These are phyloP conservation scores for Drosophila mettleri DNA, from an alignment of 2,888 invertebrate species.

Conservation along the genomic window DNA sequence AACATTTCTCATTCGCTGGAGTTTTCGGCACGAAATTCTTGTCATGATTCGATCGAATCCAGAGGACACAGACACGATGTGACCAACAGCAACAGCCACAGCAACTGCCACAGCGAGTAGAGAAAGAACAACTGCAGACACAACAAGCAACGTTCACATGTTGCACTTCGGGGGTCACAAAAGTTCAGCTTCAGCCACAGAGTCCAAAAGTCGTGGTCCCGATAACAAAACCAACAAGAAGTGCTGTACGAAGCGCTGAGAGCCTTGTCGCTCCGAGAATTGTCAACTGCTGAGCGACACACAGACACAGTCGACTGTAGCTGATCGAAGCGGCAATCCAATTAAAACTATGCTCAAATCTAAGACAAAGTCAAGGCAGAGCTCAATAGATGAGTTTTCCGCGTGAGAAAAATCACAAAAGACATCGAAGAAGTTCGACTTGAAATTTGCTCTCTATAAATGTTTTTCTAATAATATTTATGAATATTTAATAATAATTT, in stretches of 20 bases:
- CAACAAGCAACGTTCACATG: slow-evolving; percentile 68
- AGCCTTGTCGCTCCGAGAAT: slow-evolving; percentile 23
- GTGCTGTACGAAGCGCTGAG: slow-evolving; percentile 23
- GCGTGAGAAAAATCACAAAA: neutral
- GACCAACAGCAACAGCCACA: slow-evolving; percentile 38
- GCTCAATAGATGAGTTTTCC: neutral
- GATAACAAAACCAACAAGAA: slow-evolving; percentile 35
- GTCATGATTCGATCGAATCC: slow-evolving; percentile 82
- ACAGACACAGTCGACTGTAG: neutral
- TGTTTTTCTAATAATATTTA: no score
- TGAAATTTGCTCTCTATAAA: neutral
- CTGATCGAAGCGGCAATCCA: slow-evolving; percentile 36
- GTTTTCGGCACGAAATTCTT: slow-evolving; percentile 82
- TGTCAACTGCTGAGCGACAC: slow-evolving; percentile 43
- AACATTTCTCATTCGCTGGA: slow-evolving; percentile 79
- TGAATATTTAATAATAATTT: no score
- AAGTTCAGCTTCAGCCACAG: slow-evolving; percentile 56
- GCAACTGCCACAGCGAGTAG: slow-evolving; percentile 13
- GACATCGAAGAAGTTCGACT: neutral
- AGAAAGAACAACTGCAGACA: slow-evolving; percentile 14
- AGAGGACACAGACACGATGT: slow-evolving; percentile 75
- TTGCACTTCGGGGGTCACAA: slow-evolving; percentile 66
- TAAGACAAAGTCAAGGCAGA: neutral
- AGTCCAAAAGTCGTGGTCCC: slow-evolving; percentile 59
- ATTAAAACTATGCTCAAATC: slow-evolving; percentile 25